These are phyloP conservation scores for Hepsetus odoe DNA, from an alignment of 2,113 vertebrate genomes.

Conservation along the genomic window DNA sequence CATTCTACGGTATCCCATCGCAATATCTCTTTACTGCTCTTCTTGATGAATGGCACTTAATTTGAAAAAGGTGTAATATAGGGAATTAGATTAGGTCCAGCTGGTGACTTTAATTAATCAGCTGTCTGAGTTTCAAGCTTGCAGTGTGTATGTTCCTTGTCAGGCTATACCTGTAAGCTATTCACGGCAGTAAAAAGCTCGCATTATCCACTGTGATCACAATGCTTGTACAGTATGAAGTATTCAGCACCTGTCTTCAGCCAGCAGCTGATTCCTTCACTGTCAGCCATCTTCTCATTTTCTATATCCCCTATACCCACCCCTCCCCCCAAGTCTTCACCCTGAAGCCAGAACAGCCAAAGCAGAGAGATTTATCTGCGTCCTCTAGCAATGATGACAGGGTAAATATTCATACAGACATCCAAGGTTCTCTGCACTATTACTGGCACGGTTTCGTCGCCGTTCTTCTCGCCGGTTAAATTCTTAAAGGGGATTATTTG, in stretches of 20 bases:
- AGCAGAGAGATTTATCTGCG: constrained; percentile 73
- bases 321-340: constrained; percentile 35
- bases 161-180: background rate
- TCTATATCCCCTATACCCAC: background rate
- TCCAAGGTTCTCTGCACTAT: constrained; percentile 75
- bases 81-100: background rate
- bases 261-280: constrained; percentile 36
- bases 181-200: background rate
- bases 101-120: background rate
- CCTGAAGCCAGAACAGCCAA: constrained; percentile 62
- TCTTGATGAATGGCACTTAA: background rate
- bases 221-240: constrained; percentile 4
- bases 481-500: constrained; percentile 77
- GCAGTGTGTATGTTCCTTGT: background rate
- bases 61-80: background rate
- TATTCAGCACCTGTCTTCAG: constrained; percentile 26
- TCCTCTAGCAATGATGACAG: constrained; percentile 74
- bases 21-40: background rate
- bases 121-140: background rate
- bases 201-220: background rate
- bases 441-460: constrained; percentile 65
- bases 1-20: background rate
- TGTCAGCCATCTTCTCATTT: constrained; percentile 46
- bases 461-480: constrained; percentile 77
- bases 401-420: constrained; percentile 78